These are phyloP conservation scores for Microcebus griseorufus DNA, from an alignment of 2,113 vertebrate genomes.

Conservation along the genomic window DNA sequence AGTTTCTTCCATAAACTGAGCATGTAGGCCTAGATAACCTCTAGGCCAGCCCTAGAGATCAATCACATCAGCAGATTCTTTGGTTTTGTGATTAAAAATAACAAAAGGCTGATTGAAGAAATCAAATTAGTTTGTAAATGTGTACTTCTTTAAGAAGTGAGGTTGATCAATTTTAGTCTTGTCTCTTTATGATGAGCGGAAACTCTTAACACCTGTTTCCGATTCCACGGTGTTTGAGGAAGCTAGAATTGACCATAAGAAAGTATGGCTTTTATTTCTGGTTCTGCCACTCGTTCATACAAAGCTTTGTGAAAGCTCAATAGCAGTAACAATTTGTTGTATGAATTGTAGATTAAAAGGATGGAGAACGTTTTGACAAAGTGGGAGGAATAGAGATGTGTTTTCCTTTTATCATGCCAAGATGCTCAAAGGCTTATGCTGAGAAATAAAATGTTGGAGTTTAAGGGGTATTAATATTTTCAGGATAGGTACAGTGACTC, in stretches of 20 bases:
- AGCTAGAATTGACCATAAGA: not conserved
- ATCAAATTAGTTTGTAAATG: conserved; percentile 64
- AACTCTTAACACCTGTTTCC: not conserved
- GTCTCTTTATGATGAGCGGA: not conserved
- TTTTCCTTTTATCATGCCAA: not conserved
- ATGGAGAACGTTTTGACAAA: not conserved
- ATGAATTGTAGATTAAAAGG: not conserved
- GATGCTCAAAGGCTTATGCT: not conserved
- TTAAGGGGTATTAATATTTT: not conserved
- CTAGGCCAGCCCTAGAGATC: not conserved
- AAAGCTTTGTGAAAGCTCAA: not conserved
- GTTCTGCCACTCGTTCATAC: not conserved
- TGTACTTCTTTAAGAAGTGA: not conserved
- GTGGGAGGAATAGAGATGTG: not conserved
- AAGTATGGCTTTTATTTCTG: not conserved
- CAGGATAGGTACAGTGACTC: too few relatives aligned
- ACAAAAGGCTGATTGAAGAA: conserved; percentile 61
- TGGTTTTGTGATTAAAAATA: not conserved
- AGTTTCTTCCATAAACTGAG: not conserved
- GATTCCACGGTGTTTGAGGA: not conserved
- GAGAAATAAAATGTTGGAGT: not conserved
- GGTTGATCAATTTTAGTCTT: not conserved
- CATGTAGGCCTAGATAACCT: not conserved
- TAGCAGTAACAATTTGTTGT: not conserved
- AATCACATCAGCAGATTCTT: not conserved